Evolutionary conservation across 1,140 invertebrate genomes (phyloP).

Genomic region (Drosophila parabipectinata): DNA sequence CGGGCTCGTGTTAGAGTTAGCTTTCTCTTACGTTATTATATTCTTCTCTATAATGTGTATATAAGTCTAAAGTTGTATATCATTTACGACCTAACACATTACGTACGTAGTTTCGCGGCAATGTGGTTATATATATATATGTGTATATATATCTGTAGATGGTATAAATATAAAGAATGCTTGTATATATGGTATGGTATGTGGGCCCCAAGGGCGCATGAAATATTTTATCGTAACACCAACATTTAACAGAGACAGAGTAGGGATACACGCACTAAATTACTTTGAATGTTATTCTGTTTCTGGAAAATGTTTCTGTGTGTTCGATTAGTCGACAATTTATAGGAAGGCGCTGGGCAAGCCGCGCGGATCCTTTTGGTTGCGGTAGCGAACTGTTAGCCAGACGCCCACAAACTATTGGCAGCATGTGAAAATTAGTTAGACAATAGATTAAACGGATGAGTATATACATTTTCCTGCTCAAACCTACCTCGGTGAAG

Average conservation of each 20-base stretch:
- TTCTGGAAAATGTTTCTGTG: constrained; percentile 34
- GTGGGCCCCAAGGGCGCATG: constrained; percentile 46
- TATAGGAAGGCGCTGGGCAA: constrained; percentile 98
- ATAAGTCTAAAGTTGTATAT: constrained; percentile 66
- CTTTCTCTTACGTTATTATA: constrained; percentile 56
- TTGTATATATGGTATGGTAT: constrained; percentile 61
- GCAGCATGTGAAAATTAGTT: constrained; percentile 61
- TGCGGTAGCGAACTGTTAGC: constrained; percentile 97
- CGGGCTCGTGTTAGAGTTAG: constrained; percentile 52
- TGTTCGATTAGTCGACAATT: constrained; percentile 67
- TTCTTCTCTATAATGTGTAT: constrained; percentile 60
- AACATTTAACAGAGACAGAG: constrained; percentile 47
- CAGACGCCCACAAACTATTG: constrained; percentile 98
- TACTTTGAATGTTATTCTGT: constrained; percentile 35
- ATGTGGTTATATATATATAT: constrained; percentile 53
- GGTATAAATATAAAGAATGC: constrained; percentile 76
- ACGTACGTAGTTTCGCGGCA: constrained; percentile 47
- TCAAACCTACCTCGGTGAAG: constrained; percentile 95
- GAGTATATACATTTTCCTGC: too few relatives aligned
- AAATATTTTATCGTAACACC: constrained; percentile 61
- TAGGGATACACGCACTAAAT: constrained; percentile 39
- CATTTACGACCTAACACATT: constrained; percentile 67
- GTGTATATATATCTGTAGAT: constrained; percentile 55
- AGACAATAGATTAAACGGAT: constrained; percentile 5
- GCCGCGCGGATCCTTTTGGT: constrained; percentile 97